Evolutionary conservation across 2,113 vertebrate genomes (phyloP), one percentile per base, ranked within the genome.

Genomic region (Nansenia antarctica): DNA sequence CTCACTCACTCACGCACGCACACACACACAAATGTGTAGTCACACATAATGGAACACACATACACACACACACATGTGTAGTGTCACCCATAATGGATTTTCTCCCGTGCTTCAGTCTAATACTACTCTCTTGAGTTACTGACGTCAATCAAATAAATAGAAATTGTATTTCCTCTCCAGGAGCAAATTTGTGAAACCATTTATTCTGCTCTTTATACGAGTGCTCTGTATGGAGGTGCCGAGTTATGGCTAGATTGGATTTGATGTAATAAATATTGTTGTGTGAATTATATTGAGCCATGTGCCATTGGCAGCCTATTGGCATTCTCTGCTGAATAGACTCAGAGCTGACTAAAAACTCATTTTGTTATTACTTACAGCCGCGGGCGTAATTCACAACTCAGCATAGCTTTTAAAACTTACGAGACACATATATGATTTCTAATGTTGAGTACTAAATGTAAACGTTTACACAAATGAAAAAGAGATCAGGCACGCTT

Each of bases 171-270:
- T 69, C 15, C 15, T 39, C 9, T 14, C 9, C 24, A 66, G 55
- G 18, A 34, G 37, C 8, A 53, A 70, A 55, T 27, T 59, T 62
- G 72, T 59, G 27, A 78, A 62, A 68, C n/a, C 45, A 63, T 62
- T 32, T 63, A 29, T 76, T 72, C 31, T 24, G 26, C 59, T 75
- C 73, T 66, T 74, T 74, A 77, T 74, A 22, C 15, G 32, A 57
- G 47, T 3, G 5, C 29, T 60, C 20, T 47, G 22, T 15, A 22
- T 37, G 45, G 58, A 64, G 22, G 55, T 27, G 27, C 49, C 35
- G n/a, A 49, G 45, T 49, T 49, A 20, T 49, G n/a, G 39, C 15
- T 5, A 18, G 39, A n/a, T 75, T 80, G 53, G 9, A 71, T 42
- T 71, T 69, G 74, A 63, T 18, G 52, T 53, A 47, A 52, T 78